A percentile compares a stretch with the other conserved stretches of the same genome.
Evolutionary conservation across 2,888 invertebrate species (phyloP).

Genomic region (Diplolepis rosae): DNA sequence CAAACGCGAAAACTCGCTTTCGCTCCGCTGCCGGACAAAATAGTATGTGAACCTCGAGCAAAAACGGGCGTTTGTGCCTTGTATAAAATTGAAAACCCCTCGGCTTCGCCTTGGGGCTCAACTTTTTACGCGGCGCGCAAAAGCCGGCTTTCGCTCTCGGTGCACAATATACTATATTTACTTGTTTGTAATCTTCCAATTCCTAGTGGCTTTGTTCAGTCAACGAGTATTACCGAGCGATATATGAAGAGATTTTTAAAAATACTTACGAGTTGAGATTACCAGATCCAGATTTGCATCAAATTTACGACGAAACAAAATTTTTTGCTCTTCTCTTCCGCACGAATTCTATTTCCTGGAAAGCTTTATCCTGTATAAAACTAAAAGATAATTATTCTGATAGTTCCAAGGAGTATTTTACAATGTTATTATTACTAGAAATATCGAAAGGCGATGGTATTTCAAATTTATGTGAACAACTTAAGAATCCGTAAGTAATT

Average conservation of each 20-base stretch:
- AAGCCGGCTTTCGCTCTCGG: too few species aligned
- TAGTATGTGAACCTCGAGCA: too few species aligned
- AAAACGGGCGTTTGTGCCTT: too few species aligned
- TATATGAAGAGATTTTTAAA: background rate
- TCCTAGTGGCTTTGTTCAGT: background rate
- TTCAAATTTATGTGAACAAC: background rate
- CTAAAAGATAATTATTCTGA: background rate
- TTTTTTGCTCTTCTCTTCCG: background rate
- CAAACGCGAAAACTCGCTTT: too few species aligned
- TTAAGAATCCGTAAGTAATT: background rate
- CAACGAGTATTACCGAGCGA: background rate
- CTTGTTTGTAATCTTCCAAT: background rate
- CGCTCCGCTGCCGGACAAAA: too few species aligned
- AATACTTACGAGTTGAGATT: background rate
- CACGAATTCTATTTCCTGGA: background rate
- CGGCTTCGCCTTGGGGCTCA: too few species aligned
- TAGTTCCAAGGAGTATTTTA: background rate
- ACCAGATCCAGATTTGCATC: background rate
- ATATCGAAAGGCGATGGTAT: background rate
- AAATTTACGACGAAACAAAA: constrained; percentile 9
- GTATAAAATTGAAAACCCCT: too few species aligned
- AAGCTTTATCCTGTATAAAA: background rate
- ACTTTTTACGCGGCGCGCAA: too few species aligned
- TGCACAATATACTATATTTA: too few species aligned
- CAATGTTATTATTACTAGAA: background rate